phyloP scores from a whole-genome alignment of 2,797 vertebrate genomes.

The Jordanella pulchra region DNA sequence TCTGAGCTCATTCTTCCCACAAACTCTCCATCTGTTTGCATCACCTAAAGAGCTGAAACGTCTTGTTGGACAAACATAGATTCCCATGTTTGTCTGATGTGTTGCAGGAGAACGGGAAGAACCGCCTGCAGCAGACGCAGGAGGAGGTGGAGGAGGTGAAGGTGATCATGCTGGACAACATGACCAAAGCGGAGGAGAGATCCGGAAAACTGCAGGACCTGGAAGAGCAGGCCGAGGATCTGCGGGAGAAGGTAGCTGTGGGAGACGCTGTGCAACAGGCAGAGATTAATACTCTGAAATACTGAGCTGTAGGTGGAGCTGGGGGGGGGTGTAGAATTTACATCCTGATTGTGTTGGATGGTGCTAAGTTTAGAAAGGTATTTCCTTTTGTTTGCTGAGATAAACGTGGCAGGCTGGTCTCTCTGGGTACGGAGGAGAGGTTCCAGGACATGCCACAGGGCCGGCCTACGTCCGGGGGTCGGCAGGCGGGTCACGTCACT shows the following conservation, averaged over 20 bases:
- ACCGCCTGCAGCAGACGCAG: slow-evolving; percentile 73
- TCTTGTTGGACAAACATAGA: not conserved
- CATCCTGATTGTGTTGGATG: slow-evolving; percentile 82
- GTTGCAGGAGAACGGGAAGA: slow-evolving; percentile 75
- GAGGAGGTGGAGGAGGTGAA: slow-evolving; percentile 77
- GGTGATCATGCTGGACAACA: slow-evolving; percentile 80
- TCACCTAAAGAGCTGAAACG: not conserved
- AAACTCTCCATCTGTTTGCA: not conserved
- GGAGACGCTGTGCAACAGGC: not conserved
- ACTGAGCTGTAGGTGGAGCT: slow-evolving; percentile 73
- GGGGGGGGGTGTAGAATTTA: slow-evolving; percentile 74
- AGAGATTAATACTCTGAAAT: slow-evolving; percentile 67
- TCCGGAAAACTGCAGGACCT: slow-evolving; percentile 75
- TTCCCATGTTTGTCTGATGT: slow-evolving; percentile 9
- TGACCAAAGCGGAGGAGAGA: slow-evolving; percentile 76
- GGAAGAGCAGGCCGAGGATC: slow-evolving; percentile 72
- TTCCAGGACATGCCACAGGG: slow-evolving; percentile 68
- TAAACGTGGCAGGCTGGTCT: slow-evolving; percentile 70
- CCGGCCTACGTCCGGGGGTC: slow-evolving; percentile 59
- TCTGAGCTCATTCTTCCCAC: not conserved
- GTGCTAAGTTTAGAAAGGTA: slow-evolving; percentile 81
- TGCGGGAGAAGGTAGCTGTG: slow-evolving; percentile 66
- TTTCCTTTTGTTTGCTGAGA: slow-evolving; percentile 80
- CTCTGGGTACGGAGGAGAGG: slow-evolving; percentile 55
- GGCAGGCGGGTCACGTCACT: slow-evolving; percentile 57